Percentiles rank a stretch among this genome's conserved stretches.
Evolutionary conservation across 2,113 vertebrate species (phyloP).

Genomic region (Oncorhynchus masou): DNA sequence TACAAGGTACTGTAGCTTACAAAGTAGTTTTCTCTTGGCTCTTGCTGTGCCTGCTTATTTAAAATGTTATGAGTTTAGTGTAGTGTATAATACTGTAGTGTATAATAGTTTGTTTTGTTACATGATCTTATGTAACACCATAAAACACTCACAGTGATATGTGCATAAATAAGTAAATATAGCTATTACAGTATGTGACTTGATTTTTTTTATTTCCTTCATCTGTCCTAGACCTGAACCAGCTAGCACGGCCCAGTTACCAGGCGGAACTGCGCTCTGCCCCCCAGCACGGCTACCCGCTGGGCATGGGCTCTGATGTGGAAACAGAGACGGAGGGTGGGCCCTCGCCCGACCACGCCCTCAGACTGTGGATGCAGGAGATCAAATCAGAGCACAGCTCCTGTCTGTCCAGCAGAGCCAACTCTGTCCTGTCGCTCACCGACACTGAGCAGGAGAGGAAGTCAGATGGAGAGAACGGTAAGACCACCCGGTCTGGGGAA

Average conservation of each 20-base stretch:
- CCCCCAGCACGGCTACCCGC: constrained; percentile 76
- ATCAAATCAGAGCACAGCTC: constrained; percentile 87
- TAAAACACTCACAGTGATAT: background rate
- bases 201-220: background rate
- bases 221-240: constrained; percentile 74
- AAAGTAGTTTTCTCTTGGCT: background rate
- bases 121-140: background rate
- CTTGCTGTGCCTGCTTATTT: background rate
- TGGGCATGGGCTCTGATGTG: constrained; percentile 80
- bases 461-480: constrained; percentile 86
- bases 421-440: constrained; percentile 84
- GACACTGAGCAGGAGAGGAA: constrained; percentile 88
- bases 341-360: constrained; percentile 78
- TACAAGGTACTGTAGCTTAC: too few species aligned
- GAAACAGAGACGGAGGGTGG: constrained; percentile 83
- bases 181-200: background rate
- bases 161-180: background rate
- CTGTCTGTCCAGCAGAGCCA: constrained; percentile 84
- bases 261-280: constrained; percentile 73
- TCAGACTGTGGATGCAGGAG: constrained; percentile 85
- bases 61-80: background rate
- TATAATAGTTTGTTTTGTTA: background rate
- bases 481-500: constrained; percentile 29
- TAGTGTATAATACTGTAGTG: background rate
- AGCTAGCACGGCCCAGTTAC: constrained; percentile 76